Evolutionary conservation across 2,797 vertebrate genomes (phyloP), one percentile per base, ranked within the genome.

Genomic region (Thripadectes ignobilis): DNA sequence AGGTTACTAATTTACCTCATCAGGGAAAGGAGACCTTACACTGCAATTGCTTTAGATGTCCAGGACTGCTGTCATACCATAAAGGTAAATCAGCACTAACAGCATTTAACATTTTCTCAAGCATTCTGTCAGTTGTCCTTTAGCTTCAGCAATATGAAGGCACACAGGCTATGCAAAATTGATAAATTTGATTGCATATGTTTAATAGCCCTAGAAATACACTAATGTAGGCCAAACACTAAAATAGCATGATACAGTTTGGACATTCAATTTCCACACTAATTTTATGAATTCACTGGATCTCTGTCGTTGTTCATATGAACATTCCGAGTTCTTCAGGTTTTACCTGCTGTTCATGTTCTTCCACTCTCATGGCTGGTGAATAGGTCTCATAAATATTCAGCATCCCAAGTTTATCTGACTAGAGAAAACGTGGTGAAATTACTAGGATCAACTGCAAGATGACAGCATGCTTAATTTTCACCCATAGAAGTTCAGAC

Each of bases 251-350:
- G 10, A 24, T n/a, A 29, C 5, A 80, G 9, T 67, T 75, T 76
- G 32, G 12, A 46, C 20, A 23, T 30, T 39, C 3, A 1, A 3
- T 92, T 78, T 89, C 30, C 1, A 1, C 12, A 18, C 10, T 29
- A 29, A 12, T 36, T 26, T 45, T 0, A 0, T 69, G 23, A 76
- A 55, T 68, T 81, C 45, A 26, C 29, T 71, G 24, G 6, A 26
- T 87, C 30, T 85, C 21, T 72, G 26, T 61, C 34, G 13, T 34
- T 27, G n/a, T 59, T 80, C 45, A 4, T 57, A 39, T 8, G 14
- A 46, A 18, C 1, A 6, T 74, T 74, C 19, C 14, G 51, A 61
- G 39, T 41, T 74, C 22, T 84, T 77, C 36, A 59, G 36, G 30
- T 43, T 79, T 61, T 63, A 24, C 18, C 10, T 76, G 26, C 27